Conservation (phyloP, 1,140 invertebrate species). For the Epicauta chinensis region DNA sequence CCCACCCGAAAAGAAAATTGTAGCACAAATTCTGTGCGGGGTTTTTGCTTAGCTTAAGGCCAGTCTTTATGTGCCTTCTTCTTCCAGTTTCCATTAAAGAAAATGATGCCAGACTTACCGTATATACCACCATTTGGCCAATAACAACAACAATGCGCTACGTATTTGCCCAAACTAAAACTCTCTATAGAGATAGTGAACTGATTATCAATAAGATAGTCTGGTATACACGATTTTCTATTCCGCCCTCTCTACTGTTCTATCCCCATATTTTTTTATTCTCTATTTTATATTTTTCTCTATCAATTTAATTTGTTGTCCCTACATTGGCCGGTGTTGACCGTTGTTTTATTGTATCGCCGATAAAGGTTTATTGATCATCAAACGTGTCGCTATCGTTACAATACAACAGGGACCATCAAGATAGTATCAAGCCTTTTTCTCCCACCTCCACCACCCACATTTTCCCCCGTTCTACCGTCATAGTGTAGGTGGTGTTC, state of each 20-base stretch:
- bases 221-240: constrained; percentile 13
- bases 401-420: background rate
- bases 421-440: too few relatives aligned
- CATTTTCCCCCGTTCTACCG: too few relatives aligned
- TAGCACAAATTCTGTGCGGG: constrained; percentile 4
- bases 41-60: constrained; percentile 21
- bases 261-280: too few relatives aligned
- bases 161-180: constrained; percentile 22
- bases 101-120: constrained; percentile 28
- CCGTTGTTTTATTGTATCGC: constrained; percentile 10
- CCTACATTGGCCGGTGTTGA: background rate
- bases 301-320: background rate
- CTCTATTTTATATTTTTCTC: too few relatives aligned
- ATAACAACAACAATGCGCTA: too few relatives aligned
- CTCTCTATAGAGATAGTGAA: constrained; percentile 18
- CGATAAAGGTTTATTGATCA: constrained; percentile 17
- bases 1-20: constrained; percentile 18
- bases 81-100: constrained; percentile 28
- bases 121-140: constrained; percentile 19
- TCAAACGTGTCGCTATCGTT: constrained; percentile 15
- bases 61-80: constrained; percentile 22
- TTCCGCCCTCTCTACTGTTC: background rate
- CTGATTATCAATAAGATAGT: constrained; percentile 32
- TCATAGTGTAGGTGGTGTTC: too few relatives aligned
- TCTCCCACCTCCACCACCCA: too few relatives aligned